Evolutionary conservation across 2,113 vertebrate genomes (phyloP).

Genomic region (Scatophagus argus): DNA sequence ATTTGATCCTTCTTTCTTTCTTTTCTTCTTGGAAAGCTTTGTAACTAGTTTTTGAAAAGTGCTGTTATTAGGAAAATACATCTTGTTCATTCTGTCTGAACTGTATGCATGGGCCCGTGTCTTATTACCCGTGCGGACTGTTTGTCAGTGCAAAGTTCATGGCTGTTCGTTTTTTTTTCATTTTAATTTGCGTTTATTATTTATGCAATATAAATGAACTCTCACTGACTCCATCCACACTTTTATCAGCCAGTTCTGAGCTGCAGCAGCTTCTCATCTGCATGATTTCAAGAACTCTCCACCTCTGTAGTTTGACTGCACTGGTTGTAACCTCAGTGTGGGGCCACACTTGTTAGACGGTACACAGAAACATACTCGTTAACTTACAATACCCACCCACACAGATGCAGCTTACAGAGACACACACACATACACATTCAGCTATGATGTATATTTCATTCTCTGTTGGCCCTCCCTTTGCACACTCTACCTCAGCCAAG

Average conservation of each 20-base stretch:
- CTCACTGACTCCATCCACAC: background rate
- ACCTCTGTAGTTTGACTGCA: background rate
- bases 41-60: no score
- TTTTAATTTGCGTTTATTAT: conserved; percentile 21
- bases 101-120: background rate
- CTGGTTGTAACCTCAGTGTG: conserved; percentile 13
- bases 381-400: conserved; percentile 13
- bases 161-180: background rate
- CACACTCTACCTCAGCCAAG: conserved; percentile 44
- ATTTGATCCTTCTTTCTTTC: no score
- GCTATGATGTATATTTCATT: conserved; percentile 71
- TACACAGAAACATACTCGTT: conserved; percentile 10
- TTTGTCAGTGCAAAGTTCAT: background rate
- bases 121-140: background rate
- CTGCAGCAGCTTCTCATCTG: background rate
- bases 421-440: background rate
- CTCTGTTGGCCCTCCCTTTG: conserved; percentile 24
- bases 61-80: background rate
- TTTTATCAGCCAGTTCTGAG: background rate
- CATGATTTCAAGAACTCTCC: background rate
- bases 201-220: conserved; percentile 7
- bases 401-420: conserved; percentile 1
- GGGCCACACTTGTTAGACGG: background rate
- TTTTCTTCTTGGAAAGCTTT: no score
- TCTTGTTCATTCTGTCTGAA: background rate